Base-by-base conservation (phyloP, 1,140 invertebrate genomes). In the Coboldia fuscipes region DNA sequence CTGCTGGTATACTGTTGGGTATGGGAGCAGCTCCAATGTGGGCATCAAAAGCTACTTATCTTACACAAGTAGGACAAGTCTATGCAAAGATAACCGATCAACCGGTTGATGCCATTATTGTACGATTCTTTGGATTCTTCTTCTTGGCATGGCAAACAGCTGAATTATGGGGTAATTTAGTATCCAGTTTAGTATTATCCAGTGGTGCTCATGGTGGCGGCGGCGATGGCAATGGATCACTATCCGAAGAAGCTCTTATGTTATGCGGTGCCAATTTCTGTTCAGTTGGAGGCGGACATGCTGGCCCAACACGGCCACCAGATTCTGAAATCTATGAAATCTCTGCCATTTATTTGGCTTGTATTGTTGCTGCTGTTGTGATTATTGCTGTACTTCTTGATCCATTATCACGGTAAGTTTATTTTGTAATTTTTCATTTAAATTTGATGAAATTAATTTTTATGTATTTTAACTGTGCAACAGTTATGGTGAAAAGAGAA, bases 81-180 rank as follows among this genome's bases (percentile, higher is more conserved):
- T 85, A 85, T 58, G 81, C 81, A 4, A 82, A 84, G 47, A 60
- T 86, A 26, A 83, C 79, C 10, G 82, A 85, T 39, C 78, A 89
- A 46, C 66, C 77, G 1, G 72, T 80, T 5, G 85, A 93, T 51
- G 80, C 77, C 5, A 83, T 93, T 40, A 82, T 96, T 34, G 84
- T 90, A 24, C 58, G 84, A 42, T 96, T 96, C 67, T 97, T 97
- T 57, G 92, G 92, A 16, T 84, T 94, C 64, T 97, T 97, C 70
- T 97, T 97, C 62, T 73, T 96, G 39, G 75, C 89, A 36, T 96
- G 92, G 73, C 92, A 97, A 50, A 83, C 82, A 0, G 82, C 89
- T 36, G 84, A 90, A 56, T 70, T 93, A 7, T 84, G 85, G 84
- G 90, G 90, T 48, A 96, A 96, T 61, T 66, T 96, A 21, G 84